phyloP scores from a whole-genome alignment of 2,797 vertebrate genomes.

The Centroberyx gerrardi region DNA sequence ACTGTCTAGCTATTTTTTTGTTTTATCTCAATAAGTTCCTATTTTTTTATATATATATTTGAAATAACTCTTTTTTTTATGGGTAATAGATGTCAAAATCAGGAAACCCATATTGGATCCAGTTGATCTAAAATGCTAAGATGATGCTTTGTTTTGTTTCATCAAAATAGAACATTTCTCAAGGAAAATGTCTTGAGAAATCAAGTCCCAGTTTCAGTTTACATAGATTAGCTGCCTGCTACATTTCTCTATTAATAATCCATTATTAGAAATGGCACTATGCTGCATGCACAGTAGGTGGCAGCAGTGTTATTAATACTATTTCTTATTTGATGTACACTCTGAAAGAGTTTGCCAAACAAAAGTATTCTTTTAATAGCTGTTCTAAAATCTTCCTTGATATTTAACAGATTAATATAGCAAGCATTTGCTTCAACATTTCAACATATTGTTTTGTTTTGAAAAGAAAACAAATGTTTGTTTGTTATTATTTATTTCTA shows the following conservation, averaged over 20 bases:
- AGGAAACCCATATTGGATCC: not conserved
- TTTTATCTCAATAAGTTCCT: not conserved
- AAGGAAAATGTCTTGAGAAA: slow-evolving; percentile 20
- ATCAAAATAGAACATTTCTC: slow-evolving; percentile 10
- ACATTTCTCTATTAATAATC: slow-evolving; percentile 43
- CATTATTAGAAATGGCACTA: slow-evolving; percentile 50
- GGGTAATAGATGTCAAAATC: not conserved
- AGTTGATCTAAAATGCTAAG: slow-evolving; percentile 1
- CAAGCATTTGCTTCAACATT: slow-evolving; percentile 64
- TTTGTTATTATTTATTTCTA: slow-evolving; percentile 79
- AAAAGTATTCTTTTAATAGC: slow-evolving; percentile 64
- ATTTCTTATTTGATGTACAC: slow-evolving; percentile 22
- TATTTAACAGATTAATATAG: slow-evolving; percentile 61
- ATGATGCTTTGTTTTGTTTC: not conserved
- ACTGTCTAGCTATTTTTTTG: not conserved
- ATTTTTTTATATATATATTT: not conserved
- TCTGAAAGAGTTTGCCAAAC: slow-evolving; percentile 74
- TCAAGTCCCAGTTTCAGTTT: slow-evolving; percentile 20
- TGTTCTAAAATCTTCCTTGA: slow-evolving; percentile 49
- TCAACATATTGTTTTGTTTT: slow-evolving; percentile 66
- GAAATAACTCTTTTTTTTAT: not conserved
- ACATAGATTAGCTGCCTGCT: slow-evolving; percentile 24
- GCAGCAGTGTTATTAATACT: slow-evolving; percentile 71
- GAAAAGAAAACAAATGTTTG: slow-evolving; percentile 30
- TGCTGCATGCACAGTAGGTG: slow-evolving; percentile 72